A percentile compares a stretch with the other conserved stretches of the same genome.
Conservation (phyloP, 1,140 invertebrate genomes). For the Eupeodes corollae region DNA sequence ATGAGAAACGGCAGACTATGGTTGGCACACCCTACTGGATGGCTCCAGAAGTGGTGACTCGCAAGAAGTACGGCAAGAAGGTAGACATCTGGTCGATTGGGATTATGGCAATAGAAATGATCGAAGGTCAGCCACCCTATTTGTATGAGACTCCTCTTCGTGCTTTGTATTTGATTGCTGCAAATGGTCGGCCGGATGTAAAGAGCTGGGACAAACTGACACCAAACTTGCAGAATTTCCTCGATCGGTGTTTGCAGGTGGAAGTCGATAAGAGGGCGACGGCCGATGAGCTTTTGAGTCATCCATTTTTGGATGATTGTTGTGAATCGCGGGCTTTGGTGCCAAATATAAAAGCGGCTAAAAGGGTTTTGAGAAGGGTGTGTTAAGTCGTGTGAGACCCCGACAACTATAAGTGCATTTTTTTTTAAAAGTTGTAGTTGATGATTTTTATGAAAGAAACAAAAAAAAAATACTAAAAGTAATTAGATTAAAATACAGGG, state of each 20-base stretch:
- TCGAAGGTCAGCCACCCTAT: slow-evolving; percentile 94
- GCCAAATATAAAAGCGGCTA: slow-evolving; percentile 82
- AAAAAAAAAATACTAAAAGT: no score
- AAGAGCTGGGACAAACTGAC: slow-evolving; percentile 73
- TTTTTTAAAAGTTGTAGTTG: no score
- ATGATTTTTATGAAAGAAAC: no score
- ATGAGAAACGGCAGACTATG: slow-evolving; percentile 94
- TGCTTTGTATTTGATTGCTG: slow-evolving; percentile 91
- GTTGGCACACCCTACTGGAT: slow-evolving; percentile 82
- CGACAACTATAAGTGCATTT: no score
- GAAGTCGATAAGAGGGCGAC: slow-evolving; percentile 79
- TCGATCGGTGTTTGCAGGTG: slow-evolving; percentile 85
- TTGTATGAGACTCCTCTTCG: slow-evolving; percentile 87
- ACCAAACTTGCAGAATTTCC: slow-evolving; percentile 64
- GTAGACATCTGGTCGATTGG: slow-evolving; percentile 94
- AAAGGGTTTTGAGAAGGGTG: slow-evolving; percentile 28
- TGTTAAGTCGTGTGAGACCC: no score
- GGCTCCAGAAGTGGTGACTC: slow-evolving; percentile 82
- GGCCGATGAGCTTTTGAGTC: slow-evolving; percentile 72
- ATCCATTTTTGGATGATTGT: slow-evolving; percentile 79
- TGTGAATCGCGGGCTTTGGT: slow-evolving; percentile 73
- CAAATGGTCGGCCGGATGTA: slow-evolving; percentile 86
- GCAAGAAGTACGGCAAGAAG: slow-evolving; percentile 77
- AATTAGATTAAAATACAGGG: no score
- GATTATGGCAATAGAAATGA: slow-evolving; percentile 96